phyloP scores from a whole-genome alignment of 2,113 vertebrate species.

The Poicephalus gulielmi region DNA sequence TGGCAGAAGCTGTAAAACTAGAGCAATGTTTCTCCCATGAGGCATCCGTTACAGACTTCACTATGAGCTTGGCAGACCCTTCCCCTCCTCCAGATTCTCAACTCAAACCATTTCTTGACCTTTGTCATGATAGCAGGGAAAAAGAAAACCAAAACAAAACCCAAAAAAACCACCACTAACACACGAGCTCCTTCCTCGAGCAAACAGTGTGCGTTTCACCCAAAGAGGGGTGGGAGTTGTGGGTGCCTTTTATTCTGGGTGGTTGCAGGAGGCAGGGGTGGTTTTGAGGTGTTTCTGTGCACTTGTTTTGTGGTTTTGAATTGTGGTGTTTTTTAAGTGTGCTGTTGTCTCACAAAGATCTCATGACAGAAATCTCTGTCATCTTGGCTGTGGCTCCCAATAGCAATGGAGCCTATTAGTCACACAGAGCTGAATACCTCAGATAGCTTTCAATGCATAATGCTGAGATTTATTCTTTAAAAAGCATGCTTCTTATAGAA shows the following conservation, averaged over 20 bases:
- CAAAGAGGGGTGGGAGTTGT: neutral
- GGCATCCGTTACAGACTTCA: neutral
- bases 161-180: neutral
- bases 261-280: neutral
- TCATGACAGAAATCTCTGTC: neutral
- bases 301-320: neutral
- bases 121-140: neutral
- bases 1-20: neutral
- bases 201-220: neutral
- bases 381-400: neutral
- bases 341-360: neutral
- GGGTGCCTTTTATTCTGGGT: neutral
- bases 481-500: constrained; percentile 8
- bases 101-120: neutral
- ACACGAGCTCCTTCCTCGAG: neutral
- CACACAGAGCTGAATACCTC: neutral
- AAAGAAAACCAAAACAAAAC: neutral
- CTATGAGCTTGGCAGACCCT: neutral
- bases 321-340: neutral
- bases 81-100: neutral
- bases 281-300: neutral
- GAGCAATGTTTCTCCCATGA: neutral
- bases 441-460: neutral
- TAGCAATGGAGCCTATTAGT: constrained; percentile 20
- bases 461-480: neutral